These are phyloP conservation scores for Himalopsyche phryganea DNA, from an alignment of 1,140 invertebrate species.

Conservation along the genomic window DNA sequence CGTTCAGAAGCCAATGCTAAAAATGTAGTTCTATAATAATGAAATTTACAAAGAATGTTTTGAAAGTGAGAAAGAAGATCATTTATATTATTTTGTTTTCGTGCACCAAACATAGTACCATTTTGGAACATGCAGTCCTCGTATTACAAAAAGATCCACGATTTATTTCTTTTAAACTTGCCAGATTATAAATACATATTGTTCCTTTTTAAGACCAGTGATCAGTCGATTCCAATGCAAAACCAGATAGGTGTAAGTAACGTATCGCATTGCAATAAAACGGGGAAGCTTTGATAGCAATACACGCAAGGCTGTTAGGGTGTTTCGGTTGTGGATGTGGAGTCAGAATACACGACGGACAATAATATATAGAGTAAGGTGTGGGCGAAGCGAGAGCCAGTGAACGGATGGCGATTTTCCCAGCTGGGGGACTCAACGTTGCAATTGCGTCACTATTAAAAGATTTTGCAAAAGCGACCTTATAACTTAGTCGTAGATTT, in stretches of 20 bases:
- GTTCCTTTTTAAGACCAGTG: too few relatives aligned
- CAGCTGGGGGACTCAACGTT: slow-evolving; percentile 15
- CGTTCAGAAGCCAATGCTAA: too few relatives aligned
- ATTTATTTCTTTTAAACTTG: too few relatives aligned
- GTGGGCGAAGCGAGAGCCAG: slow-evolving; percentile 1
- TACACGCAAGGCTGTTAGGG: neutral
- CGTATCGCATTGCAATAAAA: neutral
- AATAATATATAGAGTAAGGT: slow-evolving; percentile 4
- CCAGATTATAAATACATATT: too few relatives aligned
- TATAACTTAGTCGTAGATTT: neutral
- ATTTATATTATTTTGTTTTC: too few relatives aligned
- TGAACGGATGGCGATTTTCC: slow-evolving; percentile 25
- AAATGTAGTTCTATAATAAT: too few relatives aligned
- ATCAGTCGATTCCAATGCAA: neutral
- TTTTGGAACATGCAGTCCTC: too few relatives aligned
- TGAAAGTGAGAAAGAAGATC: too few relatives aligned
- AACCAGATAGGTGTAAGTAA: neutral
- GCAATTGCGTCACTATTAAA: slow-evolving; percentile 11
- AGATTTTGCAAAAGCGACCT: slow-evolving; percentile 1
- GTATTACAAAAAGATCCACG: too few relatives aligned
- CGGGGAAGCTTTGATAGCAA: too few relatives aligned
- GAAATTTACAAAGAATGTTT: too few relatives aligned
- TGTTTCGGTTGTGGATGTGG: neutral
- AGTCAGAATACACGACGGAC: neutral
- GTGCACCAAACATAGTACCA: too few relatives aligned